These are phyloP conservation scores for Corydoras maculifer DNA, from an alignment of 2,113 vertebrate species.

Conservation along the genomic window DNA sequence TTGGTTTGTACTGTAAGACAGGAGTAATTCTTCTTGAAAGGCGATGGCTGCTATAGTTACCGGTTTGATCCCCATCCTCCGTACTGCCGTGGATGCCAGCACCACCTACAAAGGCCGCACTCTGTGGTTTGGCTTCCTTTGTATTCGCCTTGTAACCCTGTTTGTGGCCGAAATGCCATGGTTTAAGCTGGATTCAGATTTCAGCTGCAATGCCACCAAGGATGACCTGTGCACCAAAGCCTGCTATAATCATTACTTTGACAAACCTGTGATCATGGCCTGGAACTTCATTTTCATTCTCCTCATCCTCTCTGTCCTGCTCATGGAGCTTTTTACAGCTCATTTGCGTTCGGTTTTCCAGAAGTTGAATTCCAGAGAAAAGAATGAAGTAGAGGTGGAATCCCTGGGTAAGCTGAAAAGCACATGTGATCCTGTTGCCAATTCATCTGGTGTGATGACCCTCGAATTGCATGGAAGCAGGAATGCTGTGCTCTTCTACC, in stretches of 20 bases:
- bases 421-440: neutral
- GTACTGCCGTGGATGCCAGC: conserved; percentile 39
- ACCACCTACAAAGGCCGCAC: conserved; percentile 44
- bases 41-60: conserved; percentile 56
- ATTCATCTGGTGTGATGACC: conserved; percentile 23
- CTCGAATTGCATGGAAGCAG: conserved; percentile 52
- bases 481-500: conserved; percentile 47
- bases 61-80: conserved; percentile 47
- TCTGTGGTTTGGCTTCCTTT: conserved; percentile 53
- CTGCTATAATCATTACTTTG: conserved; percentile 44
- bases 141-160: conserved; percentile 39
- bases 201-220: conserved; percentile 36
- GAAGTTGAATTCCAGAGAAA: conserved; percentile 34
- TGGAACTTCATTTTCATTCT: conserved; percentile 52
- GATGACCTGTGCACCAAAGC: neutral
- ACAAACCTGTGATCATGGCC: conserved; percentile 24
- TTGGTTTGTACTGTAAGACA: neutral
- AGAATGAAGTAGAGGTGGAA: conserved; percentile 22
- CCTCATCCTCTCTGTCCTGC: conserved; percentile 45
- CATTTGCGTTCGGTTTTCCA: conserved; percentile 33
- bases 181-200: conserved; percentile 39
- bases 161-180: conserved; percentile 47
- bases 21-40: neutral
- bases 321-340: conserved; percentile 54
- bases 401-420: conserved; percentile 25